A percentile compares a stretch with the other conserved stretches of the same genome.
Evolutionary conservation across 30 jellyfish, hydroid and myxozoan species (phyloP).

Genomic region (Nemopilema nomurai): DNA sequence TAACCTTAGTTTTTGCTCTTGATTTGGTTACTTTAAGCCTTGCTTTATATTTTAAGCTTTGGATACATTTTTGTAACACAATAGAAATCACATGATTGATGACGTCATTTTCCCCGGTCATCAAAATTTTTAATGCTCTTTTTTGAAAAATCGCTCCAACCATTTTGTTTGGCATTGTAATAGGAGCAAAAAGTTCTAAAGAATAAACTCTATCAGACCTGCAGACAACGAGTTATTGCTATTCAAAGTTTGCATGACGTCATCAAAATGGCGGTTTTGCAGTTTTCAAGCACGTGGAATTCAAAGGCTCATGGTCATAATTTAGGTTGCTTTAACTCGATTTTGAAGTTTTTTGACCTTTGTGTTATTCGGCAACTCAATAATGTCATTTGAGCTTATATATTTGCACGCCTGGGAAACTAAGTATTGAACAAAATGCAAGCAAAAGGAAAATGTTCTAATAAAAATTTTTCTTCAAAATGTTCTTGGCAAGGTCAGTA

Average conservation of each 20-base stretch:
- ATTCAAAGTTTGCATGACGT: constrained; percentile 3
- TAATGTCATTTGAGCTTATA: background rate
- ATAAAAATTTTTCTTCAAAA: background rate
- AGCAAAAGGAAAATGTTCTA: background rate
- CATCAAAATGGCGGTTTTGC: constrained; percentile 18
- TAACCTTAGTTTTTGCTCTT: constrained; percentile 5
- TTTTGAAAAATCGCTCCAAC: background rate
- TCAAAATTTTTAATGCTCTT: background rate
- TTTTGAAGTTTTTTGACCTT: background rate
- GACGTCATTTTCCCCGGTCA: constrained; percentile 10
- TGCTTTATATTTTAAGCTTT: background rate
- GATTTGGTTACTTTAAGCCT: background rate
- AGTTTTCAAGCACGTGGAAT: background rate
- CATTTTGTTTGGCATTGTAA: constrained; percentile 1
- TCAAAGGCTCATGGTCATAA: background rate
- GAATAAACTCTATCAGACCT: background rate
- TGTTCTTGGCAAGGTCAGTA: background rate
- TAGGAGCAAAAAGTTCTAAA: background rate
- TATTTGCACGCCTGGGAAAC: background rate
- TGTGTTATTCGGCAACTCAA: background rate
- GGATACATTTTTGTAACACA: constrained; percentile 6
- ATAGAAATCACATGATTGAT: constrained; percentile 12
- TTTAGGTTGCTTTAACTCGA: background rate
- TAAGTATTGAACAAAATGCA: background rate
- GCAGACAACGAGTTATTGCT: constrained; percentile 1